A percentile compares a stretch with the other conserved stretches of the same genome.
Conservation (phyloP, 2,888 invertebrate species). For the Xylota sylvarum region DNA sequence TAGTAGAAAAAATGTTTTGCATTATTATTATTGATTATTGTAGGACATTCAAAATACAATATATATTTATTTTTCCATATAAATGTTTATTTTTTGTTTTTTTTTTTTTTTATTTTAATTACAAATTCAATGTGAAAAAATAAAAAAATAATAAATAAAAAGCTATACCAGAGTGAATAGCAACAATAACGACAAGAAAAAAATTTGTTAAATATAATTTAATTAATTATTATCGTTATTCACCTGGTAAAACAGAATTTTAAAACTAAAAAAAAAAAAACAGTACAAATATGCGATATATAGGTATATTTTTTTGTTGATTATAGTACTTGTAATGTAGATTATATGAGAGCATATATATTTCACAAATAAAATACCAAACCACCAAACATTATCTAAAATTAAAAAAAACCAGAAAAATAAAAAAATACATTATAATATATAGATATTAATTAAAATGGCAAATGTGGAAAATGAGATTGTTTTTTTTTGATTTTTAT, state of each 20-base stretch:
- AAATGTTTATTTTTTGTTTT: conserved; percentile 21
- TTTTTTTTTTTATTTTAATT: conserved; percentile 41
- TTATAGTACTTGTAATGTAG: conserved; percentile 63
- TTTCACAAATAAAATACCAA: conserved; percentile 76
- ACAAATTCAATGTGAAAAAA: conserved; percentile 59
- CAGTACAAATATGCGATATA: conserved; percentile 64
- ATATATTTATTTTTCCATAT: conserved; percentile 19
- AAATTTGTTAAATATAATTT: conserved; percentile 30
- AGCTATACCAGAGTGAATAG: conserved; percentile 64
- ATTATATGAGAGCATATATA: conserved; percentile 70
- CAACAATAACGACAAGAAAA: conserved; percentile 37
- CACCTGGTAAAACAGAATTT: conserved; percentile 47
- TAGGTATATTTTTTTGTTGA: conserved; percentile 39
- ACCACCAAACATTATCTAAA: conserved; percentile 77
- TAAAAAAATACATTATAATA: conserved; percentile 69
- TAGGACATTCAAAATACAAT: conserved; percentile 64
- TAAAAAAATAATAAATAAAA: conserved; percentile 41
- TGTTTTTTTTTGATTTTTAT: conserved; percentile 15
- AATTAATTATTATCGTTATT: conserved; percentile 51
- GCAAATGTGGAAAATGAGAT: conserved; percentile 60
- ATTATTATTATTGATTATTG: conserved; percentile 55
- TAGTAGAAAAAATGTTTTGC: conserved; percentile 58
- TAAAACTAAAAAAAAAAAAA: conserved; percentile 55
- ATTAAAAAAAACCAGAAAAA: conserved; percentile 70
- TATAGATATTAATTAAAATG: conserved; percentile 62